Evolutionary conservation across 2,888 invertebrate genomes (phyloP).

Genomic region (Cistogaster globosa): DNA sequence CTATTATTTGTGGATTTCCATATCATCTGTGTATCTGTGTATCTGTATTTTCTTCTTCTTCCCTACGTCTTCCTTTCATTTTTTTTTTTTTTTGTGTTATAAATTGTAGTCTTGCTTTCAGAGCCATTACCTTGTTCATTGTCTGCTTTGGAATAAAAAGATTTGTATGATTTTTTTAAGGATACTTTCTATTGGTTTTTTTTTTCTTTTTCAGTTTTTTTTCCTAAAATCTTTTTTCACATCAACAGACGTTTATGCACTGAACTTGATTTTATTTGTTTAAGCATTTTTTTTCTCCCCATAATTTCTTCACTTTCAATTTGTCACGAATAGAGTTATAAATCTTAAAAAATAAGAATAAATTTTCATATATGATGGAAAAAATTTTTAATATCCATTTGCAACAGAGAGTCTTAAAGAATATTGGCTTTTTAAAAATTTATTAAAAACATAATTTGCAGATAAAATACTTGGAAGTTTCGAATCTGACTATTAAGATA

Average conservation of each 20-base stretch:
- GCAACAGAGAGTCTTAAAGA: constrained; percentile 35
- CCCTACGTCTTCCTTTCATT: constrained; percentile 2
- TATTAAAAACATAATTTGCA: too few species aligned
- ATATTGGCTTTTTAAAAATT: too few species aligned
- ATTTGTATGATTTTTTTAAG: constrained; percentile 64
- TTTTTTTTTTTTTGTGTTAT: constrained; percentile 16
- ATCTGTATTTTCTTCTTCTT: constrained; percentile 34
- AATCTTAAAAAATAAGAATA: constrained; percentile 62
- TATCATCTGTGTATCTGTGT: constrained; percentile 72
- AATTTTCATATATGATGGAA: constrained; percentile 49
- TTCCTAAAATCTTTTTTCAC: constrained; percentile 33
- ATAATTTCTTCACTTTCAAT: constrained; percentile 75
- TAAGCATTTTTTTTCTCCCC: constrained; percentile 25
- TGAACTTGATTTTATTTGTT: constrained; percentile 67
- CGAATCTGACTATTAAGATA: too few species aligned
- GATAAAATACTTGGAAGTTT: too few species aligned
- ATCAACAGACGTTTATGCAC: constrained; percentile 68
- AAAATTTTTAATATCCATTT: constrained; percentile 36
- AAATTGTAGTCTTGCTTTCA: constrained; percentile 60
- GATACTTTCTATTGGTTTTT: constrained; percentile 50
- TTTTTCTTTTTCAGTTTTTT: not conserved
- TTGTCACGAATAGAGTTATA: constrained; percentile 75
- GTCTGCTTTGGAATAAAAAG: constrained; percentile 53
- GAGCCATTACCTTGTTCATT: constrained; percentile 60
- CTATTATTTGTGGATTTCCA: constrained; percentile 78